phyloP scores from a whole-genome alignment of 2,113 vertebrate species.

The Rhinogobius similis region DNA sequence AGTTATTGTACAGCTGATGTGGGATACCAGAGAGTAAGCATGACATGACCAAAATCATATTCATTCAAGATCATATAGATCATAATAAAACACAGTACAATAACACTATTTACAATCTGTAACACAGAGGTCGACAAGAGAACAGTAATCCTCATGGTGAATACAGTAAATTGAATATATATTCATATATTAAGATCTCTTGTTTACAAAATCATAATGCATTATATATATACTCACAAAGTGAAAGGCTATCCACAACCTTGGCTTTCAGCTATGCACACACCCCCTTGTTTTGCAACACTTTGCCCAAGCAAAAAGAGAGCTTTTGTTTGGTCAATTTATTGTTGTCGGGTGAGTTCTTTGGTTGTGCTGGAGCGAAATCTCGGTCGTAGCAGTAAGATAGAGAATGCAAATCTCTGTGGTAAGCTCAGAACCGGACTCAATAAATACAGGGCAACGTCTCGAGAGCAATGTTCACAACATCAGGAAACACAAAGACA shows the following conservation, averaged over 20 bases:
- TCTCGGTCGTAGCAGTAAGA: conserved; percentile 39
- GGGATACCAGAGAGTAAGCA: conserved; percentile 74
- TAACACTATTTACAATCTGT: conserved; percentile 76
- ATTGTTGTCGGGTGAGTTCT: conserved; percentile 67
- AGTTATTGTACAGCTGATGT: conserved; percentile 72
- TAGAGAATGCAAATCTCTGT: conserved; percentile 31
- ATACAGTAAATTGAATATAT: conserved; percentile 75
- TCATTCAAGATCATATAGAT: conserved; percentile 66
- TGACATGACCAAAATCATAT: conserved; percentile 74
- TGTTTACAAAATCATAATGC: conserved; percentile 76
- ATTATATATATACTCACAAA: conserved; percentile 65
- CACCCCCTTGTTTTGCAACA: conserved; percentile 59
- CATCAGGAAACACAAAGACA: conserved; percentile 34
- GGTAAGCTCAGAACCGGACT: conserved; percentile 25
- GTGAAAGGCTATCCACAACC: conserved; percentile 67
- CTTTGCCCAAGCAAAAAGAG: conserved; percentile 57
- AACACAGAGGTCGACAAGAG: conserved; percentile 68
- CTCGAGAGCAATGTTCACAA: conserved; percentile 23
- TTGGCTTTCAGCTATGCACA: conserved; percentile 68
- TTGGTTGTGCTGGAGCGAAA: conserved; percentile 73
- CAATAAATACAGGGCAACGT: conserved; percentile 23
- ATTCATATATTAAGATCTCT: conserved; percentile 78
- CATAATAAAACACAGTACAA: conserved; percentile 75
- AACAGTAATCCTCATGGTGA: conserved; percentile 64
- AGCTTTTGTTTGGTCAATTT: conserved; percentile 69